These are phyloP conservation scores for Daktulosphaira vitifoliae DNA, from an alignment of 1,140 invertebrate species.

Conservation along the genomic window DNA sequence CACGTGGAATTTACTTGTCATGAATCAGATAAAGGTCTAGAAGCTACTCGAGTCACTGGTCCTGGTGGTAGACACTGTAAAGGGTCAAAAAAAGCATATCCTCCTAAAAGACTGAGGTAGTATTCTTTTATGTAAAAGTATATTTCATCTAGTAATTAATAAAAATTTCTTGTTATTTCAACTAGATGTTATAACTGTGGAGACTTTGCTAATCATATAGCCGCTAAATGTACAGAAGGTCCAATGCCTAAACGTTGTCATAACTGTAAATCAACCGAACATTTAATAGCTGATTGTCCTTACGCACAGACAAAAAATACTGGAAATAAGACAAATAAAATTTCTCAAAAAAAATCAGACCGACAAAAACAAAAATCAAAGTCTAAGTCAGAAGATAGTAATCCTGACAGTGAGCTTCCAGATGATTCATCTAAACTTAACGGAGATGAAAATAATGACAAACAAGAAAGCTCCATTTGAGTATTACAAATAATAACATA, in stretches of 20 bases:
- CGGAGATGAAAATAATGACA: slow-evolving; percentile 11
- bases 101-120: slow-evolving; percentile 71
- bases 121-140: neutral
- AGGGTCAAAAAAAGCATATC: slow-evolving; percentile 62
- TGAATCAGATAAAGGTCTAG: slow-evolving; percentile 70
- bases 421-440: slow-evolving; percentile 3
- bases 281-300: slow-evolving; percentile 80
- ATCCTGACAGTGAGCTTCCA: neutral
- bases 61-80: slow-evolving; percentile 64
- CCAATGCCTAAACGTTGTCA: slow-evolving; percentile 84
- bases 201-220: slow-evolving; percentile 82
- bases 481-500: neutral
- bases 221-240: slow-evolving; percentile 72
- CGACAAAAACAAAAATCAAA: neutral
- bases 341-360: neutral
- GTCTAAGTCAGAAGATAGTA: neutral
- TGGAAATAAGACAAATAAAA: neutral
- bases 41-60: slow-evolving; percentile 73
- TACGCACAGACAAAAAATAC: neutral
- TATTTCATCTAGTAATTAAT: neutral
- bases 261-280: slow-evolving; percentile 73
- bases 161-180: neutral
- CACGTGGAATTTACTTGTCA: slow-evolving; percentile 78
- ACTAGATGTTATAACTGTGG: slow-evolving; percentile 84
- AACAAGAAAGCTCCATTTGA: slow-evolving; percentile 5